phyloP scores from a whole-genome alignment of 2,888 invertebrate genomes.

The Barypeithes pellucidus region DNA sequence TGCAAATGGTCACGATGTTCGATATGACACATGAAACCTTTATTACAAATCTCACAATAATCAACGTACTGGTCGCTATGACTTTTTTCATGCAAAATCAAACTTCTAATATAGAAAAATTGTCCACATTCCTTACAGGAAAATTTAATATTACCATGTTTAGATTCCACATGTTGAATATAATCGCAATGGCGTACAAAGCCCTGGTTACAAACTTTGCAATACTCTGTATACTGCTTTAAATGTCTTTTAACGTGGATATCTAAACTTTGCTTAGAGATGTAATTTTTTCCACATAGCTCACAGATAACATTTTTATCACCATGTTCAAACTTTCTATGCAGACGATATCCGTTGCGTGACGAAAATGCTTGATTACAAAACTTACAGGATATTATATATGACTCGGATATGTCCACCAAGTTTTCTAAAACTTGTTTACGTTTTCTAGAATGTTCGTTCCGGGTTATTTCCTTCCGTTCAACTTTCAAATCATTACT shows the following conservation, averaged over 20 bases:
- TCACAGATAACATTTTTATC: conserved; percentile 5
- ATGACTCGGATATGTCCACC: no score
- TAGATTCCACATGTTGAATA: not conserved
- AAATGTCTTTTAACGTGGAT: conserved; percentile 67
- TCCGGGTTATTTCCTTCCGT: no score
- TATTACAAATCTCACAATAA: conserved; percentile 65
- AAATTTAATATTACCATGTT: not conserved
- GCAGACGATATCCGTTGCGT: no score
- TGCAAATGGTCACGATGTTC: conserved; percentile 59
- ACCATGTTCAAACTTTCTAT: no score
- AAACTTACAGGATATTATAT: no score
- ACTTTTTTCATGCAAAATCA: conserved; percentile 58
- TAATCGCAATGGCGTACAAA: not conserved
- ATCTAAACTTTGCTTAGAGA: conserved; percentile 13
- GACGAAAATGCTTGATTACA: no score
- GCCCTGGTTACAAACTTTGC: conserved; percentile 58
- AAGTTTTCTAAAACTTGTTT: no score
- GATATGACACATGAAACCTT: not conserved
- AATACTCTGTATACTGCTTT: conserved; percentile 71
- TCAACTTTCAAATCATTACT: not conserved
- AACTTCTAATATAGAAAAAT: not conserved
- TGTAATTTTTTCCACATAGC: conserved; percentile 13
- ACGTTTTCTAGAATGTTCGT: no score
- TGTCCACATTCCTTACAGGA: conserved; percentile 20
- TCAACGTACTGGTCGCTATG: conserved; percentile 72